Evolutionary conservation across 2,888 invertebrate species (phyloP).

Genomic region (Nebria brevicollis): DNA sequence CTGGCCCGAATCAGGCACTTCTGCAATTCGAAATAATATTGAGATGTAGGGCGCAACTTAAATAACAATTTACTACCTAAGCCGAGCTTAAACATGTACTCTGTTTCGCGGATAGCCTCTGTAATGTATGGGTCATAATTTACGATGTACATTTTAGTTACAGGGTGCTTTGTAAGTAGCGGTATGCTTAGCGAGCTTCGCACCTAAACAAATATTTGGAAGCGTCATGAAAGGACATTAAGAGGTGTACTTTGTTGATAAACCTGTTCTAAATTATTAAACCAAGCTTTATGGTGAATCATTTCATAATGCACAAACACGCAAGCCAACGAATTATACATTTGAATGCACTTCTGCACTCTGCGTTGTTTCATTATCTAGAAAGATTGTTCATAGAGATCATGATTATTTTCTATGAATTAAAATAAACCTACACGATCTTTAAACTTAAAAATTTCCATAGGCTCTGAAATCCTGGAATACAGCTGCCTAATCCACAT

Average conservation of each 20-base stretch:
- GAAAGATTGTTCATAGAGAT: constrained; percentile 35
- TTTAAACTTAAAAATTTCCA: constrained; percentile 69
- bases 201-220: constrained; percentile 62
- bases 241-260: not conserved
- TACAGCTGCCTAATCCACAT: constrained; percentile 85
- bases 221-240: not conserved
- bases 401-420: no score
- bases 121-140: constrained; percentile 79
- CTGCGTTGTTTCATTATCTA: constrained; percentile 71
- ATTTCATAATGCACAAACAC: constrained; percentile 86
- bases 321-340: constrained; percentile 81
- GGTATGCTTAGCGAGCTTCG: constrained; percentile 75
- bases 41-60: constrained; percentile 23
- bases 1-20: constrained; percentile 80
- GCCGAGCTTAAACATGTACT: constrained; percentile 81
- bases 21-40: constrained; percentile 56
- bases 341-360: constrained; percentile 77
- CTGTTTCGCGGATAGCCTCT: constrained; percentile 81
- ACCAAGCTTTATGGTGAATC: constrained; percentile 85
- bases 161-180: constrained; percentile 74
- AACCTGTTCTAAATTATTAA: constrained; percentile 78
- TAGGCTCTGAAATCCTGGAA: constrained; percentile 77
- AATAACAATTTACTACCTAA: constrained; percentile 65
- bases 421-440: constrained; percentile 52
- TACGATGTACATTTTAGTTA: constrained; percentile 72